phyloP scores from a whole-genome alignment of 2,113 vertebrate species.

The Galbula dea region DNA sequence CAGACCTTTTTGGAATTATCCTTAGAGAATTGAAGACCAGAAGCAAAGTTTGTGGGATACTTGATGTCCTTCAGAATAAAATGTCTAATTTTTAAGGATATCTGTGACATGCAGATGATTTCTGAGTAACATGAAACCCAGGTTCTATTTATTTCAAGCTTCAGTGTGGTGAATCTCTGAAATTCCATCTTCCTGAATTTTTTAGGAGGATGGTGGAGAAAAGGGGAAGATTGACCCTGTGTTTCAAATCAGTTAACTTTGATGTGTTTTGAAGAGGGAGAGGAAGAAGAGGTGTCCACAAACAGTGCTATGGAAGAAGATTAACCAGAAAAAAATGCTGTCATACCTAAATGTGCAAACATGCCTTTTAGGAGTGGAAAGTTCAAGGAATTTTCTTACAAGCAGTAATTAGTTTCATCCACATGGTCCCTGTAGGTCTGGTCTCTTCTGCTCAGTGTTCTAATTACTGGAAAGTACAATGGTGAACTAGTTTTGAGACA shows the following conservation, averaged over 20 bases:
- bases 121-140: not conserved
- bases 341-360: not conserved
- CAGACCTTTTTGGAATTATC: not conserved
- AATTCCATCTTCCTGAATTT: not conserved
- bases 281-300: not conserved
- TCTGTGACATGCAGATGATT: not conserved
- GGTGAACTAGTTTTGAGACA: not conserved
- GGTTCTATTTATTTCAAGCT: not conserved
- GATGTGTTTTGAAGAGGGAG: not conserved
- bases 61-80: not conserved
- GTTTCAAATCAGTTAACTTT: not conserved
- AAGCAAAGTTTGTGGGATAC: not conserved
- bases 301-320: not conserved
- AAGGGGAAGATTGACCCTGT: not conserved
- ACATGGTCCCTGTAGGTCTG: not conserved
- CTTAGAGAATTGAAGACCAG: not conserved
- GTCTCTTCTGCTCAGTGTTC: not conserved
- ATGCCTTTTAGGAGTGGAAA: not conserved
- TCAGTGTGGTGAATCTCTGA: not conserved
- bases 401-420: not conserved
- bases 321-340: not conserved
- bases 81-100: not conserved
- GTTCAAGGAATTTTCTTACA: not conserved
- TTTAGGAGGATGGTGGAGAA: not conserved
- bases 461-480: not conserved